A percentile compares a stretch with the other conserved stretches of the same genome.
phyloP scores from a whole-genome alignment of 2,113 vertebrate genomes.

The Myiopsitta monachus region DNA sequence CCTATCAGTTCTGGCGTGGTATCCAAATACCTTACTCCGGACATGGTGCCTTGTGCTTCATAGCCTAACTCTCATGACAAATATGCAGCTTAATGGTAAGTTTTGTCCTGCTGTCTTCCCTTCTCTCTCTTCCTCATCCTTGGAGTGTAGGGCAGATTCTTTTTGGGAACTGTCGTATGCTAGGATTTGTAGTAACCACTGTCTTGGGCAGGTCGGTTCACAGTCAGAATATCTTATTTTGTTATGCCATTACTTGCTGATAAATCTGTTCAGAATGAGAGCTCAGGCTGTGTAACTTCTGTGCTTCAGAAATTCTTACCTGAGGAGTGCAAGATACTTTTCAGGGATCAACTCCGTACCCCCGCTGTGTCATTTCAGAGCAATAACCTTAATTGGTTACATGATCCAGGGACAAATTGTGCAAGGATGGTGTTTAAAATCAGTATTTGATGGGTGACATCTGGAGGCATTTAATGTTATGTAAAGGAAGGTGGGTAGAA shows the following conservation, averaged over 20 bases:
- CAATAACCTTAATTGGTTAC: neutral
- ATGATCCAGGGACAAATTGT: neutral
- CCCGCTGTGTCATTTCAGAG: neutral
- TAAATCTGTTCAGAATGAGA: neutral
- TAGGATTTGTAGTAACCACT: neutral
- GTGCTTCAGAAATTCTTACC: neutral
- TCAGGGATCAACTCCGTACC: neutral
- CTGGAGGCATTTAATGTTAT: neutral
- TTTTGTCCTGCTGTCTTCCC: neutral
- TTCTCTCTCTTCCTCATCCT: neutral
- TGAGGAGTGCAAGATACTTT: neutral
- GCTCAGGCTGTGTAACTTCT: neutral
- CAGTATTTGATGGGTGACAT: neutral
- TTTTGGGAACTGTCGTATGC: neutral
- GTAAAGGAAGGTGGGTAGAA: neutral
- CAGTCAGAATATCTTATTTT: neutral
- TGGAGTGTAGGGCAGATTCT: neutral
- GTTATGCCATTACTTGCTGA: neutral
- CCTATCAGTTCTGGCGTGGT: conserved; percentile 94
- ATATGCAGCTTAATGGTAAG: conserved; percentile 93
- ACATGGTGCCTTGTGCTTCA: conserved; percentile 98
- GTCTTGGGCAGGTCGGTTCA: neutral
- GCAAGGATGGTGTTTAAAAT: neutral
- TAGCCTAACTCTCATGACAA: conserved; percentile 97
- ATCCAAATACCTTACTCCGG: conserved; percentile 93